Base-by-base conservation (phyloP, 2,113 vertebrate genomes). In the Arothron firmamentum region DNA sequence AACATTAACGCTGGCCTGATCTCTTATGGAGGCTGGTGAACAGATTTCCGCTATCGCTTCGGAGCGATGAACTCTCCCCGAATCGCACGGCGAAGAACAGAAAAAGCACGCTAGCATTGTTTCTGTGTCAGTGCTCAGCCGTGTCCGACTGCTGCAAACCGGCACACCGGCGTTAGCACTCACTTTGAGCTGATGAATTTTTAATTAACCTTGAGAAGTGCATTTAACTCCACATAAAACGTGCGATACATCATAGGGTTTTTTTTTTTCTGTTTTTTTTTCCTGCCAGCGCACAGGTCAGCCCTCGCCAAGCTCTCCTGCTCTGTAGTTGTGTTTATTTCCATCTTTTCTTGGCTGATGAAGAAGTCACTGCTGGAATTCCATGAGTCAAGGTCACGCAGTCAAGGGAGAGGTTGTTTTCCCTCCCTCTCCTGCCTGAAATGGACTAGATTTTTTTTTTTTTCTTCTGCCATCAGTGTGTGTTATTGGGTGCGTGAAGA, bases 401-500 rank as follows among this genome's bases (percentile, higher is more conserved):
- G n/a, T n/a, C n/a, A n/a, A n/a, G n/a, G n/a, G 49, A 70, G 74
- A 78, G 34, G 34, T 72, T 73, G 78, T 68, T 61, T 66, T 68
- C 49, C 49, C 17, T 58, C 13, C 3, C 41, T 23, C 16, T 41
- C 19, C 62, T 47, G 48, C 65, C 65, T 79, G 51, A 57, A 61
- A 56, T 67, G 58, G 48, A 31, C 59, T 43, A 55, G 54, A 63
- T 48, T 23, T 49, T 34, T 62, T 28, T 60, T 57, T 65, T 66
- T 59, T 58, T 41, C 21, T 52, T 23, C 20, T 14, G 45, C 34
- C 69, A 67, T 50, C 53, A n/a, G 62, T 47, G 10, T 80, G 64
- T 82, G 79, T 86, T 79, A 81, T 75, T 75, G 70, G 71, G 47
- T 77, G 67, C 77, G 70, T 82, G 77, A 75, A 85, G 83, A 84